These are phyloP conservation scores for Netelia inedita DNA, from an alignment of 2,888 invertebrate species.

Conservation along the genomic window DNA sequence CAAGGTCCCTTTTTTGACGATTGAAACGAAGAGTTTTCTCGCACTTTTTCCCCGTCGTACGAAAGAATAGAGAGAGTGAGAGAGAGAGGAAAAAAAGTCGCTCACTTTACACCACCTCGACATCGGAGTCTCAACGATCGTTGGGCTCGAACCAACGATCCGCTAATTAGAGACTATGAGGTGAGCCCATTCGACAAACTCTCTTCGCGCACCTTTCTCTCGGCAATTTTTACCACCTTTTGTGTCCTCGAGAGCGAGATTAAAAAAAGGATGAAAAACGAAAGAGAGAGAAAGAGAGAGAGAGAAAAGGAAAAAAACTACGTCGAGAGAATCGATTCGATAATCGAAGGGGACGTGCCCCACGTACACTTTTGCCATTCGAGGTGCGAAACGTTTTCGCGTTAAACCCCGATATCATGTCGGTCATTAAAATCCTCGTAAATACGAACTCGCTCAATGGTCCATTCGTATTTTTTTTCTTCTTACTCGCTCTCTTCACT, in stretches of 20 bases:
- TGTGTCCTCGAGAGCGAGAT: constrained; percentile 39
- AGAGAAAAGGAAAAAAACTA: constrained; percentile 15
- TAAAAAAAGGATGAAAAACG: neutral
- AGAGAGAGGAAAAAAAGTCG: constrained; percentile 31
- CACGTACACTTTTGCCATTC: constrained; percentile 20
- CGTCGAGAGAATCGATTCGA: constrained; percentile 34
- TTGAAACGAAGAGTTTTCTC: constrained; percentile 30
- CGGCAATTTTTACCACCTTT: constrained; percentile 40
- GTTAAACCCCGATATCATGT: constrained; percentile 43
- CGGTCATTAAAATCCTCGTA: constrained; percentile 59
- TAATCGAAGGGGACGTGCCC: constrained; percentile 37
- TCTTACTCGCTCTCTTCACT: constrained; percentile 8
- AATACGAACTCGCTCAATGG: constrained; percentile 16
- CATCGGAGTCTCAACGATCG: constrained; percentile 42
- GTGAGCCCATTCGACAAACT: constrained; percentile 57
- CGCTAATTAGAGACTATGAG: constrained; percentile 63
- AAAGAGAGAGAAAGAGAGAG: neutral
- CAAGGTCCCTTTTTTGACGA: constrained; percentile 49
- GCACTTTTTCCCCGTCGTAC: constrained; percentile 34
- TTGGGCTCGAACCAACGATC: constrained; percentile 51
- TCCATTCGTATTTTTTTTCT: neutral
- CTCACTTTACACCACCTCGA: constrained; percentile 47
- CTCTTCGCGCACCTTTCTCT: constrained; percentile 52
- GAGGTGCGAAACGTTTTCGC: constrained; percentile 49
- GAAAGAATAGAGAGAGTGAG: constrained; percentile 15